phyloP scores from a whole-genome alignment of 2,113 vertebrate genomes.

The Sinocyclocheilus anophthalmus region DNA sequence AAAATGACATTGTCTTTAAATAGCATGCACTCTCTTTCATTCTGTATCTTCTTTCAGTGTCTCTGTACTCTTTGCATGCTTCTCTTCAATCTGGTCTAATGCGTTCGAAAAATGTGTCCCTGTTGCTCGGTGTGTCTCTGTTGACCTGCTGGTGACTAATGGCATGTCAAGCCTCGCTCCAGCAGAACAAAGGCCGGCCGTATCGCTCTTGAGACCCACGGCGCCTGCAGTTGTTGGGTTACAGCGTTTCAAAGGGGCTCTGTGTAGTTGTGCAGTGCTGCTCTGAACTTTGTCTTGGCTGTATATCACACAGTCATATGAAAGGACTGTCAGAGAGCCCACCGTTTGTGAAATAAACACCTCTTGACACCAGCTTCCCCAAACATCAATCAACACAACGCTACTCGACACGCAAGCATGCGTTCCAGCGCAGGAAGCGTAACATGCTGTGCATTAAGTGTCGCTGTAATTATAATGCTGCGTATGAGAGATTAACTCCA shows the following conservation, averaged over 20 bases:
- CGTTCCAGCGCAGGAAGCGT: slow-evolving; percentile 4
- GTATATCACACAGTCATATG: slow-evolving; percentile 69
- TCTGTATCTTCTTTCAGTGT: not conserved
- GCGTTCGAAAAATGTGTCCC: slow-evolving; percentile 44
- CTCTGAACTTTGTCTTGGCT: slow-evolving; percentile 47
- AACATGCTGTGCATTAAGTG: slow-evolving; percentile 47
- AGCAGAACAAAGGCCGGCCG: slow-evolving; percentile 70
- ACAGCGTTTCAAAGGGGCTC: slow-evolving; percentile 73
- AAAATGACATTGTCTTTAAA: not conserved
- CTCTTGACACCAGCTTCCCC: slow-evolving; percentile 61
- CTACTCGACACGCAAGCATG: not conserved
- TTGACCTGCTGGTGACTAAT: slow-evolving; percentile 63
- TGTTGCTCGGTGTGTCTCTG: slow-evolving; percentile 58
- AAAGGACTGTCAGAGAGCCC: slow-evolving; percentile 65
- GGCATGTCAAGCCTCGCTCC: slow-evolving; percentile 62
- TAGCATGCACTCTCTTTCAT: not conserved
- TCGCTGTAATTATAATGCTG: slow-evolving; percentile 59
- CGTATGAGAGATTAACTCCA: slow-evolving; percentile 46
- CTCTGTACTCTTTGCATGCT: not conserved
- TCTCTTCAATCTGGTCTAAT: slow-evolving; percentile 7
- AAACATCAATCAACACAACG: slow-evolving; percentile 61
- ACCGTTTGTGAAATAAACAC: slow-evolving; percentile 69
- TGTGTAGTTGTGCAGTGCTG: slow-evolving; percentile 58
- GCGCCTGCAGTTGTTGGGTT: slow-evolving; percentile 71
- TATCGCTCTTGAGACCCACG: slow-evolving; percentile 61